These are phyloP conservation scores for Seira ritae DNA, from an alignment of 2,888 invertebrate genomes.

Conservation along the genomic window DNA sequence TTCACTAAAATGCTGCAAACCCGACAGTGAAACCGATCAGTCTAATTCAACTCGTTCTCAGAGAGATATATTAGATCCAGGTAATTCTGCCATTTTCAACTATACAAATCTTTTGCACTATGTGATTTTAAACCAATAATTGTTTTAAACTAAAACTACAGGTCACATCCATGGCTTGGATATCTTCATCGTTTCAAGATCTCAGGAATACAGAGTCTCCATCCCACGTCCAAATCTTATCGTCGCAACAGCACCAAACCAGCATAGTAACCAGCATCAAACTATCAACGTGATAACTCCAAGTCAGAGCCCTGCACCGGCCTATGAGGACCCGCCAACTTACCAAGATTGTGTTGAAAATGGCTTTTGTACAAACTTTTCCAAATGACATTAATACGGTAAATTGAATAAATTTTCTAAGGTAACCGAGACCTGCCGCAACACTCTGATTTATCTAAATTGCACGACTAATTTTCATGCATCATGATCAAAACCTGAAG, in stretches of 20 bases:
- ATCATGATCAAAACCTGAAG: too few species aligned
- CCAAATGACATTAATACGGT: too few species aligned
- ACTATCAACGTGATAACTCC: background rate
- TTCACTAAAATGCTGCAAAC: constrained; percentile 36
- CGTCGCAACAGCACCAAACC: background rate
- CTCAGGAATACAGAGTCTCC: constrained; percentile 26
- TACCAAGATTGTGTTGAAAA: constrained; percentile 49
- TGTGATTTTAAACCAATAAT: background rate
- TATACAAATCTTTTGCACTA: too few species aligned
- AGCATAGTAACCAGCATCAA: constrained; percentile 5
- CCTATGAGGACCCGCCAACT: constrained; percentile 44
- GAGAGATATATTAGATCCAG: constrained; percentile 16
- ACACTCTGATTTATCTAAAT: too few species aligned
- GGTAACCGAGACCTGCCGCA: background rate
- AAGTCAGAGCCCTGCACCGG: constrained; percentile 32
- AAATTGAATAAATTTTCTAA: background rate
- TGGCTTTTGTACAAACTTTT: background rate
- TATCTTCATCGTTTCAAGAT: constrained; percentile 41
- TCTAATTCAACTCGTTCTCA: background rate
- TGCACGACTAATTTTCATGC: too few species aligned
- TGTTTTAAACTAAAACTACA: background rate
- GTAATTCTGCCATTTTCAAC: background rate
- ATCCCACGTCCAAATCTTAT: constrained; percentile 36
- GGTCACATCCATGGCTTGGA: constrained; percentile 17
- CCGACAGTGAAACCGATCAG: background rate